Base-by-base conservation (phyloP, 2,888 invertebrate genomes). In the Achlya flavicornis region DNA sequence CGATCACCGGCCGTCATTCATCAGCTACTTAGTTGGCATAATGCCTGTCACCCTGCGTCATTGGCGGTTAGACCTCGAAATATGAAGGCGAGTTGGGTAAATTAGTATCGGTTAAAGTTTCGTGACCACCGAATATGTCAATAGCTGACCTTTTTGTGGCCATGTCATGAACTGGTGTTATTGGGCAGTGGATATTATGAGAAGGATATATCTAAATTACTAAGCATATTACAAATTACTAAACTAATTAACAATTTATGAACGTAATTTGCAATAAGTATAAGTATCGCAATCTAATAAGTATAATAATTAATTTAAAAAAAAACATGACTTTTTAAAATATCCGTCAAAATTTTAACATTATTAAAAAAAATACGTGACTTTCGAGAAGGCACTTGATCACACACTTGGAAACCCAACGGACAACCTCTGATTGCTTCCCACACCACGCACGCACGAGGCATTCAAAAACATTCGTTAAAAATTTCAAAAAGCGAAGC, bases 391-490 rank as follows among this genome's bases (percentile, higher is more conserved):
- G 43, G 62, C 66, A 61, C 65, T 61, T 57, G 61, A 63, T 57
- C 64, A 58, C 65, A 64, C 65, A 41, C 62, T 70, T 61, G 7
- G 67, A 72, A 78, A 76, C 72, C 58, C 62, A 67, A 72, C 75
- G 69, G 70, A 72, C 69, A 70, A 74, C 72, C 70, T 74, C 75
- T 71, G 57, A 63, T 71, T 65, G 66, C 68, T 74, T 73, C 73
- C 68, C 73, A 77, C 72, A 76, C 58, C 72, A 76, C 57, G 12
- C 57, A 26, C 57, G 26, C 14, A 58, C 67, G 66, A 67, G 67
- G 66, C 43, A 19, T 16, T 35, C 38, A 6, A 60, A 19, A 60
- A 35, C 16, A 60, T 60, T 66, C 61, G 69, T 76, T 71, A 69
- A 73, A 75, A 69, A 66, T 62, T 75, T 74, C 38, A 65, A 75